phyloP scores from a whole-genome alignment of 2,888 invertebrate species.

The Apamea anceps region DNA sequence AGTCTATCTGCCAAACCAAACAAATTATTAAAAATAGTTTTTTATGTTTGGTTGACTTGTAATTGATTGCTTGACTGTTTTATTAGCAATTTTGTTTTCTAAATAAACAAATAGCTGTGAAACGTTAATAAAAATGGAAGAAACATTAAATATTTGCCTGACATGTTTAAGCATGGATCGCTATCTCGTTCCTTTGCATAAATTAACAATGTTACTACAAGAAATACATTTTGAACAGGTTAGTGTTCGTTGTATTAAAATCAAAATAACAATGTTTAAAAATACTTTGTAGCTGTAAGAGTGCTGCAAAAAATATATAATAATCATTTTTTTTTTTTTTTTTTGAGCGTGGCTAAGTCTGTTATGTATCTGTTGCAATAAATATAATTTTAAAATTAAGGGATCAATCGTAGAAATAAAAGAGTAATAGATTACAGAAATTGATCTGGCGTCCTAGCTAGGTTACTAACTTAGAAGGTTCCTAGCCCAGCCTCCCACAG shows the following conservation, averaged over 20 bases:
- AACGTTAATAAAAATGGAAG: conserved; percentile 48
- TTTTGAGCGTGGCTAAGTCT: too few relatives aligned
- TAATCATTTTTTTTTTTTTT: too few relatives aligned
- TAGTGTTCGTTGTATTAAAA: conserved; percentile 18
- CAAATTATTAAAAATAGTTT: not conserved
- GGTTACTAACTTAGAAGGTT: not conserved
- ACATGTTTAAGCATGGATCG: conserved; percentile 71
- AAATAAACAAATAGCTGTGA: not conserved
- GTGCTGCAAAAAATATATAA: too few relatives aligned
- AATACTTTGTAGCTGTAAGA: not conserved
- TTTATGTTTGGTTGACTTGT: not conserved
- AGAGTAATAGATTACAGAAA: not conserved
- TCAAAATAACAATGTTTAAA: not conserved
- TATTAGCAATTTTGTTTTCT: not conserved
- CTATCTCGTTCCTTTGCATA: conserved; percentile 50
- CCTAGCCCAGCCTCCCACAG: not conserved
- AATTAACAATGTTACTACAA: conserved; percentile 55
- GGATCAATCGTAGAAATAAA: not conserved
- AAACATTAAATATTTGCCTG: conserved; percentile 60
- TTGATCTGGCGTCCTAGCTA: not conserved
- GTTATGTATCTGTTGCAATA: too few relatives aligned
- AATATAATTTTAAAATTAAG: not conserved
- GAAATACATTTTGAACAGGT: conserved; percentile 62
- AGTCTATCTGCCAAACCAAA: not conserved
- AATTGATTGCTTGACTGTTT: not conserved